Evolutionary conservation across 2,888 invertebrate genomes (phyloP).

Genomic region (Erebia ligea): DNA sequence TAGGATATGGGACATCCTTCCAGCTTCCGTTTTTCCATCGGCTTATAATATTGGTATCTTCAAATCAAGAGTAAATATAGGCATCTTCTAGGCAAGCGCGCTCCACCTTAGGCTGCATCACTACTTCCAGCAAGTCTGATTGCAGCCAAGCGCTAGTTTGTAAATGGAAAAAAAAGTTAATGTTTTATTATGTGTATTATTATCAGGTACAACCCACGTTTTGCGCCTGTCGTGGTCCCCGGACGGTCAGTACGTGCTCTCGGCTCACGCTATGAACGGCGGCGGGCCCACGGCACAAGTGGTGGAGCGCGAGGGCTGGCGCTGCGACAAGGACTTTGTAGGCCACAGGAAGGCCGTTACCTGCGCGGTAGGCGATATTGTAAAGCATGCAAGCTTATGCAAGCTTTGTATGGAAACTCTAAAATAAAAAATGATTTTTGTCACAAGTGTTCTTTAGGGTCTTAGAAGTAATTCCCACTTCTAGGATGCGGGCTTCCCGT

Average conservation of each 20-base stretch:
- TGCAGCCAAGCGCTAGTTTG: too few relatives aligned
- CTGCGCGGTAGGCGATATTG: constrained; percentile 86
- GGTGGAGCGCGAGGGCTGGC: constrained; percentile 97
- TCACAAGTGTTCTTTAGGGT: too few relatives aligned
- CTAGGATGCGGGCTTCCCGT: too few relatives aligned
- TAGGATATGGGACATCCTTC: too few relatives aligned
- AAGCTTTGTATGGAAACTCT: neutral
- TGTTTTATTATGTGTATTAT: neutral
- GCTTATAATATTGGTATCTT: too few relatives aligned
- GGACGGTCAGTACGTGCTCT: constrained; percentile 97
- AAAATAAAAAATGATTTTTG: too few relatives aligned
- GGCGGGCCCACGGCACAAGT: constrained; percentile 99
- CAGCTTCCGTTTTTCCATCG: too few relatives aligned
- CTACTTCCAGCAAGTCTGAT: too few relatives aligned
- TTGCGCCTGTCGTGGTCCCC: constrained; percentile 98
- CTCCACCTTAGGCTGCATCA: too few relatives aligned
- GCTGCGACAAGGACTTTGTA: constrained; percentile 97
- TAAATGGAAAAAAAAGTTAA: neutral
- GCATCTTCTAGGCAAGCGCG: too few relatives aligned
- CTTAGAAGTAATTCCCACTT: too few relatives aligned
- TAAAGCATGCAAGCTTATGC: neutral
- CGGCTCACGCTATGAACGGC: constrained; percentile 99
- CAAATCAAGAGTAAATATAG: too few relatives aligned
- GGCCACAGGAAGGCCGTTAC: constrained; percentile 99
- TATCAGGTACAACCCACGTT: constrained; percentile 93